These are phyloP conservation scores for Gallinago paraguaiae DNA, from an alignment of 2,113 vertebrate genomes.

Conservation along the genomic window DNA sequence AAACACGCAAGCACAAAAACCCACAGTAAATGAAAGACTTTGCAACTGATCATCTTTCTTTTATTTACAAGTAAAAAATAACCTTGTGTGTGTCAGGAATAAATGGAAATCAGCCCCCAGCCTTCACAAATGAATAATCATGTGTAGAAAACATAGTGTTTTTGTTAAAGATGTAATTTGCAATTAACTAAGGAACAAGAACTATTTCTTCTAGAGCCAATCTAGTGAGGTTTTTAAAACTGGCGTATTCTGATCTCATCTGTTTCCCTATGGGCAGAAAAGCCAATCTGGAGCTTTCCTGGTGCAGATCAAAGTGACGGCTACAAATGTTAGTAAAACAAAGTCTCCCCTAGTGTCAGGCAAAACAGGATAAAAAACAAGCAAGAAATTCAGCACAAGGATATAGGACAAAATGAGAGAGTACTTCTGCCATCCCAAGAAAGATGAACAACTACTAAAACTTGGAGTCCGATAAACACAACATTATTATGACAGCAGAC, in stretches of 20 bases:
- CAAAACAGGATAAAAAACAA: constrained; percentile 36
- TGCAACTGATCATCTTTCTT: neutral
- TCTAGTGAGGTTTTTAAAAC: neutral
- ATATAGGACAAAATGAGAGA: neutral
- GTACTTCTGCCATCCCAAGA: neutral
- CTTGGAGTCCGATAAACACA: neutral
- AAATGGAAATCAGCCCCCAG: constrained; percentile 29
- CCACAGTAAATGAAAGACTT: neutral
- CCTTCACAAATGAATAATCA: neutral
- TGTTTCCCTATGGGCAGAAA: constrained; percentile 10
- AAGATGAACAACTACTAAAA: neutral
- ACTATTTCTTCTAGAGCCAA: neutral
- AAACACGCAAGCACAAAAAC: neutral
- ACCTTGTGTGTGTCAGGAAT: neutral
- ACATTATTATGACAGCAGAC: neutral
- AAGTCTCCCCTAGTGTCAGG: neutral
- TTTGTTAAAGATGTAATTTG: neutral
- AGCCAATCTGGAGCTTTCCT: constrained; percentile 9
- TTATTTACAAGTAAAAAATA: constrained; percentile 14
- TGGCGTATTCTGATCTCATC: constrained; percentile 26
- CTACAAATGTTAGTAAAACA: constrained; percentile 28
- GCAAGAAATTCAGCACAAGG: neutral
- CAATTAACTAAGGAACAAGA: constrained; percentile 8
- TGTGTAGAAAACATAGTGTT: neutral
- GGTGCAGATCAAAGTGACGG: constrained; percentile 17